Conservation (phyloP, 2,797 vertebrate species). For the Sciurus carolinensis region DNA sequence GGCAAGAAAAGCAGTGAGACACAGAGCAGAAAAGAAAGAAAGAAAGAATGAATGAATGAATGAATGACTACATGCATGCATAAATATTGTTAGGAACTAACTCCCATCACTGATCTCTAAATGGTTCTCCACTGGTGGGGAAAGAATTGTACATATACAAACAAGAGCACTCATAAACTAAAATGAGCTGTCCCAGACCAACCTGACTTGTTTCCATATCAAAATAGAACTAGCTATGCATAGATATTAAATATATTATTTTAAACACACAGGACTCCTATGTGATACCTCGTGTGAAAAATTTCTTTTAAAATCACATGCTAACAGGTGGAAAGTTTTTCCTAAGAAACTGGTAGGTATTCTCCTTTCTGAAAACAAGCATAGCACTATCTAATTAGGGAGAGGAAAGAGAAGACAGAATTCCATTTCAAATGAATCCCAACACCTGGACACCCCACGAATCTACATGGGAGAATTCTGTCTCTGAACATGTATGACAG, state of each 20-base stretch:
- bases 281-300: background rate
- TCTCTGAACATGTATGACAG: background rate
- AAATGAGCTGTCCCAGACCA: conserved; percentile 20
- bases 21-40: background rate
- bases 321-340: background rate
- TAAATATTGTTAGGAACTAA: background rate
- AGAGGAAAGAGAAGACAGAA: background rate
- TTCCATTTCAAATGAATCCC: background rate
- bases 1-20: background rate
- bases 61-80: background rate
- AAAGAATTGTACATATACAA: background rate
- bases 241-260: background rate
- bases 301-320: conserved; percentile 30
- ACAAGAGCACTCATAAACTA: background rate
- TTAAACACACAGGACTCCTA: background rate
- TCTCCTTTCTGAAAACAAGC: conserved; percentile 23
- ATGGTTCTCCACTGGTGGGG: background rate
- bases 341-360: background rate
- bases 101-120: background rate
- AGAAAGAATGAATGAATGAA: background rate
- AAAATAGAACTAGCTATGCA: conserved; percentile 23
- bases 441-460: background rate
- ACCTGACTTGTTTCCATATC: background rate
- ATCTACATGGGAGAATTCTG: background rate
- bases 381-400: background rate